Evolutionary conservation across 2,888 invertebrate species (phyloP).

Genomic region (Cheilosia pagana): DNA sequence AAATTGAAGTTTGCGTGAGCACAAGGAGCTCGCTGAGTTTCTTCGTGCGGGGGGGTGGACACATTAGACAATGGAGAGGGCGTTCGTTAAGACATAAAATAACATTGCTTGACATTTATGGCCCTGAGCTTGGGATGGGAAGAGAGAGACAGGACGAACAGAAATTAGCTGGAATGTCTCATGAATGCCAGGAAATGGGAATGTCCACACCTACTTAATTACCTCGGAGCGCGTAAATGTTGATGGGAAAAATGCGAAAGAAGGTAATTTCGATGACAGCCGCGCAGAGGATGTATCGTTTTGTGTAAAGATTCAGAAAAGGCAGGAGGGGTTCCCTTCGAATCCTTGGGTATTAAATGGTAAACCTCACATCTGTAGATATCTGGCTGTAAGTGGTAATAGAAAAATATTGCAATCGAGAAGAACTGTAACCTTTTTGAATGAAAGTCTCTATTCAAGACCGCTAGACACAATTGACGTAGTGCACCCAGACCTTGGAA

Average conservation of each 20-base stretch:
- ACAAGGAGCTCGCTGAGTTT: conserved; percentile 37
- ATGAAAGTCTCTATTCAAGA: too few relatives aligned
- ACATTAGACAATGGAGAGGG: conserved; percentile 73
- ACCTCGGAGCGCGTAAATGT: conserved; percentile 26
- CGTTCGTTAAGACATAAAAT: conserved; percentile 78
- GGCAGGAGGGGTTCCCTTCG: background rate
- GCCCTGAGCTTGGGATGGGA: conserved; percentile 38
- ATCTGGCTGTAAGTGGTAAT: too few relatives aligned
- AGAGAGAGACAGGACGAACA: background rate
- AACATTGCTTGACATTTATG: conserved; percentile 79
- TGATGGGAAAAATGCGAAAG: conserved; percentile 26
- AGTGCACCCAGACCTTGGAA: too few relatives aligned
- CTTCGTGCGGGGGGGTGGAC: conserved; percentile 22
- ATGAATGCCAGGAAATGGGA: conserved; percentile 55
- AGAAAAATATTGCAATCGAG: too few relatives aligned
- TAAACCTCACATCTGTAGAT: too few relatives aligned
- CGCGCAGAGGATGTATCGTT: background rate
- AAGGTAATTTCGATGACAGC: conserved; percentile 9
- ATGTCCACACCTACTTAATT: conserved; percentile 73
- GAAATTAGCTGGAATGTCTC: conserved; percentile 65
- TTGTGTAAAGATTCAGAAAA: background rate
- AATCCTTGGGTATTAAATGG: too few relatives aligned
- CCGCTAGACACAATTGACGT: too few relatives aligned
- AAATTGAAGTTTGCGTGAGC: conserved; percentile 77
- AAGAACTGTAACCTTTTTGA: too few relatives aligned